A percentile compares a stretch with the other conserved stretches of the same genome.
Conservation (phyloP, 2,888 invertebrate genomes). For the Orthosia incerta region DNA sequence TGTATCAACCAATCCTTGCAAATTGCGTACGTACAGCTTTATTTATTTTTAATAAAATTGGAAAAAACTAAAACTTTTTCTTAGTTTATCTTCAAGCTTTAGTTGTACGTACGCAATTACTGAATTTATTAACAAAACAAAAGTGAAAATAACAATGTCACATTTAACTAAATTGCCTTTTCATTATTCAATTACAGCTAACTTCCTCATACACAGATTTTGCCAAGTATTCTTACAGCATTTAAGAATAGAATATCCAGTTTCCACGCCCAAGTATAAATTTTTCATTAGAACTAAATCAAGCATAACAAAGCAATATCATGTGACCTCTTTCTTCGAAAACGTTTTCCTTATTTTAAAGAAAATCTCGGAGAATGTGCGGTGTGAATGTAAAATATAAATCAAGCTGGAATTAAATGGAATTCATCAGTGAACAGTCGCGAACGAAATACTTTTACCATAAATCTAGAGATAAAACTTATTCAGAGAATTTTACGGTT, state of each 20-base stretch:
- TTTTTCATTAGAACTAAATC: slow-evolving; percentile 51
- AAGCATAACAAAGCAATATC: slow-evolving; percentile 13
- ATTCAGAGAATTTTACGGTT: slow-evolving; percentile 19
- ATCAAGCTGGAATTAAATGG: slow-evolving; percentile 36
- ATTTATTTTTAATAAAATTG: too few species aligned
- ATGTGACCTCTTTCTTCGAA: slow-evolving; percentile 17
- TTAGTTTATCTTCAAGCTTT: too few species aligned
- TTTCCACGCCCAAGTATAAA: not conserved
- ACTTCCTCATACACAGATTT: not conserved
- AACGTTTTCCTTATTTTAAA: slow-evolving; percentile 47
- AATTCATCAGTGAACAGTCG: slow-evolving; percentile 44
- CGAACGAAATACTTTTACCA: slow-evolving; percentile 41
- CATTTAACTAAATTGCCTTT: not conserved
- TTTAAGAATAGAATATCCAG: not conserved
- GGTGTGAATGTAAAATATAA: slow-evolving; percentile 43
- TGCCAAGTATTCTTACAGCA: not conserved
- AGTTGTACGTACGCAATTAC: too few species aligned
- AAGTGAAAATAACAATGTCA: not conserved
- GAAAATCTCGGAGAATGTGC: slow-evolving; percentile 41
- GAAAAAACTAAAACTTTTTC: too few species aligned
- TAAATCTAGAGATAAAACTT: slow-evolving; percentile 48
- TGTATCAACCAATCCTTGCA: too few species aligned
- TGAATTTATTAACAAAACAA: too few species aligned
- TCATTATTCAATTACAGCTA: not conserved
- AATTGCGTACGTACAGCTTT: too few species aligned